phyloP scores from a whole-genome alignment of 2,888 invertebrate genomes.

The Zaprionus bogoriensis region DNA sequence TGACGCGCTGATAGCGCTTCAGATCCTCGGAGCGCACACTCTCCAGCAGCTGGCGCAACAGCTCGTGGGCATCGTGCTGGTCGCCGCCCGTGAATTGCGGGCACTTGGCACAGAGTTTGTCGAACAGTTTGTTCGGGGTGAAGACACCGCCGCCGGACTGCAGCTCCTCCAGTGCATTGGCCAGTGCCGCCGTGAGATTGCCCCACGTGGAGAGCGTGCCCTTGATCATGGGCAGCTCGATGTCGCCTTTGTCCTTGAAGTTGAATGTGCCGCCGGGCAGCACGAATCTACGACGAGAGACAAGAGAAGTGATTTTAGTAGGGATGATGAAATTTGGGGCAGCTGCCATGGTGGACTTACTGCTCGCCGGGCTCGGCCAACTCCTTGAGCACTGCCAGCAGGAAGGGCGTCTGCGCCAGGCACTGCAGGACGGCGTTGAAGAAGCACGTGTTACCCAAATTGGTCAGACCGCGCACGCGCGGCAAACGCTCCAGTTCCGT shows the following conservation, averaged over 20 bases:
- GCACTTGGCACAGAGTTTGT: constrained; percentile 86
- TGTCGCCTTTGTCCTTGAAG: constrained; percentile 84
- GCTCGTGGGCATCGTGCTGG: constrained; percentile 98
- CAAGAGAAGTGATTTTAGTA: not conserved
- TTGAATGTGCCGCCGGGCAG: constrained; percentile 89
- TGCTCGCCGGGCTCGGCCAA: constrained; percentile 87
- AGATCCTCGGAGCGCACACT: constrained; percentile 91
- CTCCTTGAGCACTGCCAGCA: constrained; percentile 88
- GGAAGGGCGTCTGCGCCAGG: constrained; percentile 92
- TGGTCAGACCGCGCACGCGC: constrained; percentile 90
- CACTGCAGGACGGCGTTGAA: constrained; percentile 98
- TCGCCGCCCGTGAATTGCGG: constrained; percentile 96
- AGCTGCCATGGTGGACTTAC: too few relatives aligned
- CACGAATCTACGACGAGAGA: constrained; percentile 83
- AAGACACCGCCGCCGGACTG: constrained; percentile 86
- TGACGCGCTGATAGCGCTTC: constrained; percentile 91
- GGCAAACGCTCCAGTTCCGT: constrained; percentile 82
- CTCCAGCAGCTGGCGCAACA: constrained; percentile 94
- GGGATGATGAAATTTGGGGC: not conserved
- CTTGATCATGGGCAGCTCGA: constrained; percentile 86
- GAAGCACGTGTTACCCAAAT: constrained; percentile 98
- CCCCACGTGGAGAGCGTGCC: constrained; percentile 89
- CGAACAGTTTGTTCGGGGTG: constrained; percentile 86
- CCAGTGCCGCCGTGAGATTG: constrained; percentile 86
- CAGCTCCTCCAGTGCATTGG: constrained; percentile 88